These are phyloP conservation scores for Psophia crepitans DNA, from an alignment of 2,113 vertebrate genomes.

Conservation along the genomic window DNA sequence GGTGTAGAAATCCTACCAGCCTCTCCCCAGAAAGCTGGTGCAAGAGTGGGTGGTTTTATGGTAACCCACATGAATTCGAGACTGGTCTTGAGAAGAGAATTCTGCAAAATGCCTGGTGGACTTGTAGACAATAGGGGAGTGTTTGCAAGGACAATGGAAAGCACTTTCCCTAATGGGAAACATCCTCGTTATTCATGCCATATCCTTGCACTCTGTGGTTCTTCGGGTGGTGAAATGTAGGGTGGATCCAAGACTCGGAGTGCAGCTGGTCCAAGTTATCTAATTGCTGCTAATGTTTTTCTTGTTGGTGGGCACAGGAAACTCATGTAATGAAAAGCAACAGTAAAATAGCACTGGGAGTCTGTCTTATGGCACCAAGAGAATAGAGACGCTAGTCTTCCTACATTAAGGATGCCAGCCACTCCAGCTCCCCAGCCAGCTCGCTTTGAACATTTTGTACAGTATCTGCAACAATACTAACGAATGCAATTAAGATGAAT, in stretches of 20 bases:
- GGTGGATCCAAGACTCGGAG: not conserved
- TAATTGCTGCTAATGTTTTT: not conserved
- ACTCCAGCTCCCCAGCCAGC: not conserved
- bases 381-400: not conserved
- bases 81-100: not conserved
- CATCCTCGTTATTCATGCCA: not conserved
- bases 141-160: slow-evolving; percentile 4
- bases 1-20: not conserved
- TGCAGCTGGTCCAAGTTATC: not conserved
- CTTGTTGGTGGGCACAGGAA: not conserved
- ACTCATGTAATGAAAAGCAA: not conserved
- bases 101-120: not conserved
- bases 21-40: not conserved
- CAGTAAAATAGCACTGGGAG: not conserved
- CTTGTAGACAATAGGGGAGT: not conserved
- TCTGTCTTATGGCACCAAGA: not conserved
- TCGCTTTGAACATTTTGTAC: not conserved
- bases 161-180: slow-evolving; percentile 48
- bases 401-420: not conserved
- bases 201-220: not conserved
- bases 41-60: not conserved
- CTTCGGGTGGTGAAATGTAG: not conserved
- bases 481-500: not conserved
- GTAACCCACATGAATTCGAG: not conserved
- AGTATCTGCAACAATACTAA: not conserved